Percentiles rank a stretch among this genome's conserved stretches.
Evolutionary conservation across 2,888 invertebrate genomes (phyloP).

Genomic region (Dryocosmus kuriphilus): DNA sequence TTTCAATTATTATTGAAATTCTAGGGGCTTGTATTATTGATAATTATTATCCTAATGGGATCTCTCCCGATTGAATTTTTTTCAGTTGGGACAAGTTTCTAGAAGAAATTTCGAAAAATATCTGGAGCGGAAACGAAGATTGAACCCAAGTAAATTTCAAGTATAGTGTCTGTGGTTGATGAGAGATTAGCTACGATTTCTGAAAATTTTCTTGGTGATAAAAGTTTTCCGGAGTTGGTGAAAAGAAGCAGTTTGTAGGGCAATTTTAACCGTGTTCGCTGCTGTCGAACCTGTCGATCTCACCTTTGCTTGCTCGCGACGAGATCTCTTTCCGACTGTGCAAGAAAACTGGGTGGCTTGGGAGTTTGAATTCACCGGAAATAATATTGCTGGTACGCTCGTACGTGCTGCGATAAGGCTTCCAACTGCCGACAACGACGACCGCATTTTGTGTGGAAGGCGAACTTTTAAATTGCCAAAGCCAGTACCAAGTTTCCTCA

Average conservation of each 20-base stretch:
- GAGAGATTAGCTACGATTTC: slow-evolving; percentile 1
- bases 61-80: too few relatives aligned
- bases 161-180: neutral
- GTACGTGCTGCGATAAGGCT: slow-evolving; percentile 34
- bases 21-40: too few relatives aligned
- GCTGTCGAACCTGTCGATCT: slow-evolving; percentile 30
- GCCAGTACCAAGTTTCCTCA: slow-evolving; percentile 60
- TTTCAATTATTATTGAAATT: too few relatives aligned
- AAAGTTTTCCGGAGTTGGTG: slow-evolving; percentile 14
- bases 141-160: neutral
- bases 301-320: slow-evolving; percentile 16
- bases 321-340: slow-evolving; percentile 24
- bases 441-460: slow-evolving; percentile 21
- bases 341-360: neutral
- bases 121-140: neutral
- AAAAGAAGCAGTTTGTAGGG: neutral
- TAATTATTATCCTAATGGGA: too few relatives aligned
- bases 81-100: neutral
- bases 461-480: slow-evolving; percentile 67
- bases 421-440: slow-evolving; percentile 11
- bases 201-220: neutral
- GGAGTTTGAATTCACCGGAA: slow-evolving; percentile 31
- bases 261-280: slow-evolving; percentile 16
- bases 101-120: neutral
- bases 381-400: slow-evolving; percentile 32